Conservation (phyloP, 2,888 invertebrate species). For the Eulithis prunata region DNA sequence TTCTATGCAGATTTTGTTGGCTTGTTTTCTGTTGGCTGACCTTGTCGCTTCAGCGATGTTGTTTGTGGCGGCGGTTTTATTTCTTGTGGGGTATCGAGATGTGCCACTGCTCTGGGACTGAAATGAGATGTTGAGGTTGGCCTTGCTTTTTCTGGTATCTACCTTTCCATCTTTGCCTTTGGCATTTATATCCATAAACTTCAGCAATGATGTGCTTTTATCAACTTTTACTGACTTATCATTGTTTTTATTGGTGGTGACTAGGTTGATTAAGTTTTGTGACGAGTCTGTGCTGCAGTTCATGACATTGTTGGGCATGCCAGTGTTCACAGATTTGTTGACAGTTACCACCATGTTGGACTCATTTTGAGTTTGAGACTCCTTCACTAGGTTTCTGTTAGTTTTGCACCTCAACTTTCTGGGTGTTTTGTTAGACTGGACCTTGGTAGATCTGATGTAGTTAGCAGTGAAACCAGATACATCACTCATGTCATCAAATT, state of each 20-base stretch:
- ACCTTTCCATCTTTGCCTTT: conserved; percentile 45
- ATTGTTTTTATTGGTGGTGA: conserved; percentile 59
- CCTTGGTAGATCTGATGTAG: conserved; percentile 78
- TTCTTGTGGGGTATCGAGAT: conserved; percentile 70
- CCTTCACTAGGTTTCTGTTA: conserved; percentile 61
- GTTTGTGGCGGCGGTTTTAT: conserved; percentile 44
- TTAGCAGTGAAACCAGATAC: conserved; percentile 80
- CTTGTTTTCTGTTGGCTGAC: conserved; percentile 34
- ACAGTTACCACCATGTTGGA: conserved; percentile 61
- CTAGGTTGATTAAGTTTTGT: conserved; percentile 68
- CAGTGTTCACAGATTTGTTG: conserved; percentile 66
- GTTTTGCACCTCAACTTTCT: conserved; percentile 64
- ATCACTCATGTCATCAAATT: conserved; percentile 77
- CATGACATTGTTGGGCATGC: conserved; percentile 46
- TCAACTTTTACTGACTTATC: conserved; percentile 54
- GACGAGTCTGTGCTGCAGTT: conserved; percentile 74
- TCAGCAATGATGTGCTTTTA: conserved; percentile 66
- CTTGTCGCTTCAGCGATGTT: conserved; percentile 25
- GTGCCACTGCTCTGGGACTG: conserved; percentile 60
- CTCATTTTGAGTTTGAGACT: conserved; percentile 52
- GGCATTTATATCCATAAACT: conserved; percentile 61
- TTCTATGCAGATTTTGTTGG: conserved; percentile 51
- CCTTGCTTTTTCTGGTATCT: conserved; percentile 43
- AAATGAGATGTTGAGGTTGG: conserved; percentile 61
- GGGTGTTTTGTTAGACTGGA: conserved; percentile 64